Conservation (phyloP, 2,888 invertebrate genomes). For the Caenorhabditis drosophilae region DNA sequence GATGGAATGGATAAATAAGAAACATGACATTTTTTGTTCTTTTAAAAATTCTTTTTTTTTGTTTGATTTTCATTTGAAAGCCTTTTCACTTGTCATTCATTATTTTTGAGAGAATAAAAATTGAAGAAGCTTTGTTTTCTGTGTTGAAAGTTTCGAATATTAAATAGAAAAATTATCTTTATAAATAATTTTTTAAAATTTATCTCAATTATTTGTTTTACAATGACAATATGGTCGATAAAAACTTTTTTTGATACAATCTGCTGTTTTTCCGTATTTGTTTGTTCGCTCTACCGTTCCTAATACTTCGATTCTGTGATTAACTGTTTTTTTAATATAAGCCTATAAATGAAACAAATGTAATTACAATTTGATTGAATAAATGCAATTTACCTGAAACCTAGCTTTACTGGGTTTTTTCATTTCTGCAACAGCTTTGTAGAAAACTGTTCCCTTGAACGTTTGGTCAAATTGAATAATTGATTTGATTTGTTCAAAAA, state of each 20-base stretch:
- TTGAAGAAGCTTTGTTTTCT: too few relatives aligned
- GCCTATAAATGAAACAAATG: background rate
- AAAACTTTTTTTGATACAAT: constrained; percentile 19
- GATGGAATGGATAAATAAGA: too few relatives aligned
- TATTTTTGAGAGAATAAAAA: too few relatives aligned
- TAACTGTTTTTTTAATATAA: background rate
- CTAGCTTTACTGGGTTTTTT: constrained; percentile 22
- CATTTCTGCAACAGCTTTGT: constrained; percentile 16
- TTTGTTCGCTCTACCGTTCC: constrained; percentile 30
- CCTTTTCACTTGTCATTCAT: too few relatives aligned
- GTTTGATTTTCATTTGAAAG: too few relatives aligned
- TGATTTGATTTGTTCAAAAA: constrained; percentile 18
- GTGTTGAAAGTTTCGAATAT: too few relatives aligned
- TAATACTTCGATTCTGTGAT: constrained; percentile 10
- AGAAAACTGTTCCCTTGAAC: constrained; percentile 20
- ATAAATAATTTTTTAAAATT: too few relatives aligned
- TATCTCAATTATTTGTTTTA: too few relatives aligned
- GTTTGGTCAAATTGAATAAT: constrained; percentile 12
- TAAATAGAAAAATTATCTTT: too few relatives aligned
- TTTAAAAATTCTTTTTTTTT: too few relatives aligned
- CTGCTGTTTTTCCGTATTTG: constrained; percentile 32
- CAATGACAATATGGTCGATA: constrained; percentile 33
- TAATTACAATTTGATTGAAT: background rate
- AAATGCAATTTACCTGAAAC: constrained; percentile 11
- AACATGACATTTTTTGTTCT: too few relatives aligned